Evolutionary conservation across 2,113 vertebrate species (phyloP), one percentile per base, ranked within the genome.

Genomic region (Poeciliopsis occidentalis): DNA sequence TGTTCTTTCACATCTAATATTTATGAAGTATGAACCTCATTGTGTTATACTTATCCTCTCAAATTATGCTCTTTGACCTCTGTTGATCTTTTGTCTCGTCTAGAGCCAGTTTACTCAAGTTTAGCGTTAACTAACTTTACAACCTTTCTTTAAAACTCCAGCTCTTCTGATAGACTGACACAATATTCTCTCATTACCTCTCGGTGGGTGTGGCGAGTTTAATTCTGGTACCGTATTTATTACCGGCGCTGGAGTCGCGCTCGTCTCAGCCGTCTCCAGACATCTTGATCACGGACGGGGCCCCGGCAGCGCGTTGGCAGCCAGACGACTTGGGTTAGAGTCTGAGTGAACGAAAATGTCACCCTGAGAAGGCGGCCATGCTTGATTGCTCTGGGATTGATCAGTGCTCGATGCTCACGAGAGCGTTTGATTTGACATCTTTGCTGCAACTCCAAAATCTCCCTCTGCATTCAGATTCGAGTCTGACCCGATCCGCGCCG

Each of bases 371-470:
- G 85, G 83, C 34, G 87, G 89, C 79, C 75, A 83, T 57, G 90
- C 89, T 86, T 92, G 90, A 92, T 91, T 92, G 87, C 84, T n/a
- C 72, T 44, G 78, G 82, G 87, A 89, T 89, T 91, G 90, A 92
- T 92, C 90, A 89, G 82, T 74, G 81, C 85, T 84, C 82, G 87
- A 87, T 87, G 87, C 88, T 91, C 89, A 91, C 84, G 85, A 90
- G 87, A 88, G 91, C 85, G 41, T 91, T 91, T 92, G 91, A 92
- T 92, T 91, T 90, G 90, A 88, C 85, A 87, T 87, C 84, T 80
- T 73, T 75, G 84, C 80, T 87, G 85, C 87, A 89, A 88, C 85
- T 90, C 83, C 81, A 79, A 82, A 83, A 87, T 86, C 85, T 79
- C 74, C 75, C 69, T 85, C 79, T 82, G 87, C 89, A 90, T 91